phyloP scores from a whole-genome alignment of 2,113 vertebrate genomes.

The Strigops habroptila region DNA sequence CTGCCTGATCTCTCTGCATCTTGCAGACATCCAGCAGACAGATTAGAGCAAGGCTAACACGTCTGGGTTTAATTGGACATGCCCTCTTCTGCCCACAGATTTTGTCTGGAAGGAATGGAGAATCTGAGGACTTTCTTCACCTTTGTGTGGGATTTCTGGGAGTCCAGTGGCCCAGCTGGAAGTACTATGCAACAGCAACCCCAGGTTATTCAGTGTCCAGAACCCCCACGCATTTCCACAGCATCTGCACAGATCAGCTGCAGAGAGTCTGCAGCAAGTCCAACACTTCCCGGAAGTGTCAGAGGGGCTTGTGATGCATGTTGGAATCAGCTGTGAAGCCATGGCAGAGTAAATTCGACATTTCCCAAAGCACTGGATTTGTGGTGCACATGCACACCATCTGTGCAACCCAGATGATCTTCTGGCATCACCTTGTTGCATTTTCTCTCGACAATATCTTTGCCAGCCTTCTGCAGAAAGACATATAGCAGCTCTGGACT shows the following conservation, averaged over 20 bases:
- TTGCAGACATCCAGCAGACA: constrained; percentile 30
- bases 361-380: neutral
- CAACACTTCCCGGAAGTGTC: neutral
- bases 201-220: neutral
- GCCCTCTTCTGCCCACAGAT: constrained; percentile 20
- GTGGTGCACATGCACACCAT: neutral
- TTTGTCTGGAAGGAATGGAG: constrained; percentile 12
- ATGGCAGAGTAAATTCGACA: neutral
- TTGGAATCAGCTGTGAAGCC: constrained; percentile 9
- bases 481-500: neutral
- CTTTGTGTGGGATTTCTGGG: neutral
- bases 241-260: neutral
- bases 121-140: neutral
- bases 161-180: neutral
- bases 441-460: neutral
- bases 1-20: constrained; percentile 21
- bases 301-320: neutral
- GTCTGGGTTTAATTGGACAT: constrained; percentile 11
- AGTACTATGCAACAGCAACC: neutral
- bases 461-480: neutral
- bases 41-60: neutral
- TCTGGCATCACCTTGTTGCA: neutral
- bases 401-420: neutral
- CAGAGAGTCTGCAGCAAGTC: neutral
- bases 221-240: neutral